These are phyloP conservation scores for Watsonalla binaria DNA, from an alignment of 2,888 invertebrate genomes.

Conservation along the genomic window DNA sequence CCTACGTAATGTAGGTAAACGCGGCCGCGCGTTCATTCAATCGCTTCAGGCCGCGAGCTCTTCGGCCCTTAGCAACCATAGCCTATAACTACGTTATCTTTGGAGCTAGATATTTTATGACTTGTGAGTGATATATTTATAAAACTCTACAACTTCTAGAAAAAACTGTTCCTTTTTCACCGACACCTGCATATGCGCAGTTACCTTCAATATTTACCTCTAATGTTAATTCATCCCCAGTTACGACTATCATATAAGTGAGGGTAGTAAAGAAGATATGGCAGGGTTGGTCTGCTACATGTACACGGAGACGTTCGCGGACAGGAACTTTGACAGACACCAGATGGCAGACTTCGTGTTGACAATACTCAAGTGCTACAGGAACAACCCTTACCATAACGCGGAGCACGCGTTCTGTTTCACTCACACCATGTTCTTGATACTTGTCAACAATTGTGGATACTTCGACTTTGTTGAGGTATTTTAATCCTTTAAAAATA, in stretches of 20 bases:
- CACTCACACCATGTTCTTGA: constrained; percentile 79
- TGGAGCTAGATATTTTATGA: too few relatives aligned
- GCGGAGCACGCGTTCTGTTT: constrained; percentile 81
- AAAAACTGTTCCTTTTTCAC: too few relatives aligned
- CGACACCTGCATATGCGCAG: too few relatives aligned
- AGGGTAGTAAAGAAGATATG: constrained; percentile 68
- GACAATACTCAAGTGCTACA: constrained; percentile 66
- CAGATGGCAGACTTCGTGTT: constrained; percentile 69
- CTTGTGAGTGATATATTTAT: too few relatives aligned
- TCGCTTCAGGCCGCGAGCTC: too few relatives aligned
- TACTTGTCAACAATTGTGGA: constrained; percentile 66
- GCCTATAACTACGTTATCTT: too few relatives aligned
- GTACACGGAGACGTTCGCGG: constrained; percentile 68
- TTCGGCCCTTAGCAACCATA: too few relatives aligned
- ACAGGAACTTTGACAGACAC: constrained; percentile 49
- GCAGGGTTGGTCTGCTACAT: constrained; percentile 74
- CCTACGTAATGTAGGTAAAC: too few relatives aligned
- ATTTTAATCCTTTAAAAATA: too few relatives aligned
- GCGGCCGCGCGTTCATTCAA: too few relatives aligned
- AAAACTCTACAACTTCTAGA: too few relatives aligned
- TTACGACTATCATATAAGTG: constrained; percentile 77
- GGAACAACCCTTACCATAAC: constrained; percentile 80
- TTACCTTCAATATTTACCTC: too few relatives aligned
- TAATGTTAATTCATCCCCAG: constrained; percentile 34
- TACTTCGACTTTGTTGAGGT: constrained; percentile 73